Evolutionary conservation across 2,888 invertebrate genomes (phyloP).

Genomic region (Seira sanloemensis): DNA sequence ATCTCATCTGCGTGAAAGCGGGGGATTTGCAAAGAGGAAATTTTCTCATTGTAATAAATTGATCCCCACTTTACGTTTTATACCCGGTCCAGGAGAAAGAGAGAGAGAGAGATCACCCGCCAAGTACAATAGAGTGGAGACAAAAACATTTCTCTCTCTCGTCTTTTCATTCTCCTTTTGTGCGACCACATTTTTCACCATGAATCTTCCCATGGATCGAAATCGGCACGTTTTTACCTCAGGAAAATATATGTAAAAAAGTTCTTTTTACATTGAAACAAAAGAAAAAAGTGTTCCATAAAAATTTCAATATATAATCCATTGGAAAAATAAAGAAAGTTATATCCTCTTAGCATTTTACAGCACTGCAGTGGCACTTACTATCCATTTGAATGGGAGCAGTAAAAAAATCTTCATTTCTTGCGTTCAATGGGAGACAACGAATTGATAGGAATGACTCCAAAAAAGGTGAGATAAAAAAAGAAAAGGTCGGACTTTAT

Average conservation of each 20-base stretch:
- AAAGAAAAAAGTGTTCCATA: too few species aligned
- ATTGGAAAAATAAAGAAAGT: too few species aligned
- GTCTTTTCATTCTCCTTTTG: background rate
- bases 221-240: too few species aligned
- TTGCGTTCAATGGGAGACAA: background rate
- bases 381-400: too few species aligned
- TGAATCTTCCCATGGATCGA: background rate
- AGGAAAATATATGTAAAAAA: too few species aligned
- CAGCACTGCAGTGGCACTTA: too few species aligned
- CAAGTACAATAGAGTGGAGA: background rate
- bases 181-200: background rate
- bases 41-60: background rate
- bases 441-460: background rate
- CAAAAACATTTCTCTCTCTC: background rate
- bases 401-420: background rate
- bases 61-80: background rate
- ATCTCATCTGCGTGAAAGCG: background rate
- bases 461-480: slow-evolving; percentile 36
- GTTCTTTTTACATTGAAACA: too few species aligned
- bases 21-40: background rate
- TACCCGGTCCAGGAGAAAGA: too few species aligned
- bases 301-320: too few species aligned
- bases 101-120: background rate
- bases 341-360: too few species aligned
- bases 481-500: slow-evolving; percentile 35